Conservation (phyloP, 2,888 invertebrate species). For the Microplitis manilae region DNA sequence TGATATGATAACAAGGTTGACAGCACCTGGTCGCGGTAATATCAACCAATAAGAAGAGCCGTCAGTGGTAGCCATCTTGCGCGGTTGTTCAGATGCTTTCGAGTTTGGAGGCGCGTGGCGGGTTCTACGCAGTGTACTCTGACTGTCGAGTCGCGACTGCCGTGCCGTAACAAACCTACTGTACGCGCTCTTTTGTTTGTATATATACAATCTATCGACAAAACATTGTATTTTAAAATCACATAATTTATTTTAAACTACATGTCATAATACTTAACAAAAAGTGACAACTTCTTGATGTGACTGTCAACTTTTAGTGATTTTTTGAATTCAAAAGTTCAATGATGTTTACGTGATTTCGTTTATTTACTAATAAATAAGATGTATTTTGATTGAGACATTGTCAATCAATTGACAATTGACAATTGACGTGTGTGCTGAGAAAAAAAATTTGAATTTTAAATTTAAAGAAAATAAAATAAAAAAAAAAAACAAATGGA, state of each 20-base stretch:
- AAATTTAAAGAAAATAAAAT: no score
- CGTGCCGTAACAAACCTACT: slow-evolving; percentile 45
- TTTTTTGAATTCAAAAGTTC: no score
- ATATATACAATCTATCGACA: not conserved
- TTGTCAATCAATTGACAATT: no score
- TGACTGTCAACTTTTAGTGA: no score
- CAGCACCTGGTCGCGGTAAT: slow-evolving; percentile 52
- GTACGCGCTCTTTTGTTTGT: slow-evolving; percentile 28
- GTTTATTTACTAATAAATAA: no score
- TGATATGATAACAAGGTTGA: slow-evolving; percentile 48
- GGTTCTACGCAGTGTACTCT: slow-evolving; percentile 58
- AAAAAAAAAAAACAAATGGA: not conserved
- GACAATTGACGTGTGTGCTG: no score
- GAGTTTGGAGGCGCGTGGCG: slow-evolving; percentile 62
- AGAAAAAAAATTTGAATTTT: no score
- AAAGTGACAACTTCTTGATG: no score
- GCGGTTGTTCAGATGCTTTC: slow-evolving; percentile 61
- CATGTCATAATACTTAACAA: not conserved
- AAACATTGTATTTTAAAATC: not conserved
- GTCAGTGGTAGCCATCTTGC: slow-evolving; percentile 63
- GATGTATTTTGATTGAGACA: no score
- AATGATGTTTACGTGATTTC: no score
- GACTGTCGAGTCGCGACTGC: slow-evolving; percentile 64
- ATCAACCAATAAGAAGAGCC: slow-evolving; percentile 54
- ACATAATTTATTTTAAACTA: not conserved